Conservation (phyloP, 2,888 invertebrate genomes). For the Bugulina stolonifera region DNA sequence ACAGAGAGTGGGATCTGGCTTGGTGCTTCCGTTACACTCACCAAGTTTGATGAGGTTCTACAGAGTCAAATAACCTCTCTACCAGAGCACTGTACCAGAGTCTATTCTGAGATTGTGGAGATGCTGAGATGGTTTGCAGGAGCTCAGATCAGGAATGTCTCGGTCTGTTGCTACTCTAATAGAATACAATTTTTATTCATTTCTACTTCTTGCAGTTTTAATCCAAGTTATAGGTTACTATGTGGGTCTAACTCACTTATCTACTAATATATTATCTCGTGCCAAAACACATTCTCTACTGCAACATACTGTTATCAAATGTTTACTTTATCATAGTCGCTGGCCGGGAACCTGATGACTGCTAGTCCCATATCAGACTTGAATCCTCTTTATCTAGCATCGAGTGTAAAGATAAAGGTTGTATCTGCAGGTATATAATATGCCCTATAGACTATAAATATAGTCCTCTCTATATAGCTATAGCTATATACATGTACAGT, state of each 20-base stretch:
- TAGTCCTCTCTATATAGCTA: no score
- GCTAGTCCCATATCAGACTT: slow-evolving; percentile 94
- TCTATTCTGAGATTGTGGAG: slow-evolving; percentile 62
- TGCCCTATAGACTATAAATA: no score
- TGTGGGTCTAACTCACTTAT: no score
- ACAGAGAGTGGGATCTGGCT: slow-evolving; percentile 61
- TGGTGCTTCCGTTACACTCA: slow-evolving; percentile 73
- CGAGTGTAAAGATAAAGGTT: slow-evolving; percentile 44
- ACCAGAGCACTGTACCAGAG: slow-evolving; percentile 44
- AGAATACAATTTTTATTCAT: no score
- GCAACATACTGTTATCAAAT: no score
- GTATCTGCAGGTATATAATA: slow-evolving; percentile 22
- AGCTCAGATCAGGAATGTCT: slow-evolving; percentile 83
- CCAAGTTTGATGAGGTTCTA: slow-evolving; percentile 62
- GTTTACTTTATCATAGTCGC: slow-evolving; percentile 61
- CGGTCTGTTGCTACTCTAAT: slow-evolving; percentile 60
- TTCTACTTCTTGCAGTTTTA: no score
- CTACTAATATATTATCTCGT: no score
- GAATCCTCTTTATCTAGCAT: slow-evolving; percentile 83
- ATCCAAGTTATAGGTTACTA: no score
- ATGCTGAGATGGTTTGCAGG: slow-evolving; percentile 94
- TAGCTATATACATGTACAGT: no score
- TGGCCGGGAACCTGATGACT: slow-evolving; percentile 89
- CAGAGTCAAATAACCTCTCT: slow-evolving; percentile 57
- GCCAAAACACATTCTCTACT: no score